A percentile compares a stretch with the other conserved stretches of the same genome.
These are phyloP conservation scores for Micronycteris hirsuta DNA, from an alignment of 2,113 vertebrate species.

Conservation along the genomic window DNA sequence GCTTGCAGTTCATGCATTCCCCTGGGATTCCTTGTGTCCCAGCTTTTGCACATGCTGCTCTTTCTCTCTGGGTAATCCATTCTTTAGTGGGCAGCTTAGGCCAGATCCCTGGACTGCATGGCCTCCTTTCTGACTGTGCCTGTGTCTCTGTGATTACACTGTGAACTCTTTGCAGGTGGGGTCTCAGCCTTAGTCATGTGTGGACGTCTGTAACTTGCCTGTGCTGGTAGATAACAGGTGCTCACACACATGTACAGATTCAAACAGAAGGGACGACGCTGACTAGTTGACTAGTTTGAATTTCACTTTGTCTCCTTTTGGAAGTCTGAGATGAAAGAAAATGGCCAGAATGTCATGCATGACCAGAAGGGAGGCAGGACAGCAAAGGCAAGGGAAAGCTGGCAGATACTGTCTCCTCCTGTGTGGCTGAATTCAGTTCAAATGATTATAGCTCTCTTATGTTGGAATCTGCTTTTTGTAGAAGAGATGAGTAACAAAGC, in stretches of 20 bases:
- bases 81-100: not conserved
- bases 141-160: not conserved
- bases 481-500: not conserved
- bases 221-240: not conserved
- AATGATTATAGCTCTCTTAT: not conserved
- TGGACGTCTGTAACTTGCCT: not conserved
- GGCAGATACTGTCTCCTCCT: not conserved
- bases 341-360: not conserved
- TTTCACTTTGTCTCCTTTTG: not conserved
- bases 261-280: not conserved
- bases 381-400: not conserved
- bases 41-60: not conserved
- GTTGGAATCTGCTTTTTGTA: not conserved
- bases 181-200: not conserved
- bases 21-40: not conserved
- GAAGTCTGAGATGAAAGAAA: not conserved
- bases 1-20: rapidly evolving
- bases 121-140: not conserved
- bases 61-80: not conserved
- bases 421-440: not conserved
- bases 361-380: not conserved
- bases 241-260: not conserved
- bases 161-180: not conserved
- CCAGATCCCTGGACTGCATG: not conserved
- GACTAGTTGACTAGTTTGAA: not conserved